Base-by-base conservation (phyloP, 23 tunicate species). In the Trididemnum clinides region DNA sequence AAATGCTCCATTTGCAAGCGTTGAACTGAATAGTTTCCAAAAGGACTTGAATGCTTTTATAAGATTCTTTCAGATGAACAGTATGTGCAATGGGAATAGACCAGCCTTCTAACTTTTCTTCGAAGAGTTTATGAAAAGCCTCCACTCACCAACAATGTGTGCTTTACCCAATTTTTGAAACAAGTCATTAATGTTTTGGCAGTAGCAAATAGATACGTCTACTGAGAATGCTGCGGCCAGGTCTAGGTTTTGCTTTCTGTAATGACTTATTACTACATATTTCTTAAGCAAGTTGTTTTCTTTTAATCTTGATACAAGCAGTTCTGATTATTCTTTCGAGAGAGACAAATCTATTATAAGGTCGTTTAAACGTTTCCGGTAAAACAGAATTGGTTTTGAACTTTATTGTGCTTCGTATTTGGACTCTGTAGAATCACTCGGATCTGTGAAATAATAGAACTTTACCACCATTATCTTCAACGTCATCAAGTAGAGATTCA, bases 21-120 rank as follows among this genome's bases (percentile, higher is more conserved):
- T 30, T 78, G 35, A 50, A 78, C 66, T 78, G 83, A 54, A 78
- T 51, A 25, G 83, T 66, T 27, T 78, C 23, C 22, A 73, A 5
- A 23, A 73, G n/a, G n/a, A n/a, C n/a, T n/a, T 78, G 36, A 31
- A 78, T 78, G 23, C 83, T 78, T 78, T 78, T 35, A 51, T 78
- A 51, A 78, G 51, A 78, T 50, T 78, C 36, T 39, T 78, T 50
- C 31, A 78, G 31, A 78, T 51, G 83, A 36, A 78, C 83, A 26
- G 65, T 51, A 51, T 78, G 36, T 27, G 83, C 64, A 27, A 51
- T 51, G 50, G 83, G 66, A 57, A 51, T 34, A 82, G 58, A 82
- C 64, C 86, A 0, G 33, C 75, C 64, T 82, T 82, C 18, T 64
- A 57, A 28, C 76, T 82, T 82, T 33, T 64, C 33, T 82, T 82